Evolutionary conservation across 2,888 invertebrate genomes (phyloP).

Genomic region (Junonia oenone): DNA sequence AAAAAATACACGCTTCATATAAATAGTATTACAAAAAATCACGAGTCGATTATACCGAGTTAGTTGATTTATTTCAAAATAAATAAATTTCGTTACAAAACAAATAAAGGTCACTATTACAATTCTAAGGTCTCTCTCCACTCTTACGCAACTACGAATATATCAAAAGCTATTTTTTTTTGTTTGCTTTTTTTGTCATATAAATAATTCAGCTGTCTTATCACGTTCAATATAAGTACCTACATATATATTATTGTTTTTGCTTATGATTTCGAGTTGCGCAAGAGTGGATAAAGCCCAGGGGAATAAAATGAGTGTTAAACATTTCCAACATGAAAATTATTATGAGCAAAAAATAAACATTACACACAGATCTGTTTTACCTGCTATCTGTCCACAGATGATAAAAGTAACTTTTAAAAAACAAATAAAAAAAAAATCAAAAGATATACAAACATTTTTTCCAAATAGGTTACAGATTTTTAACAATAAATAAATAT

Average conservation of each 20-base stretch:
- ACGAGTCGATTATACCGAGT: neutral
- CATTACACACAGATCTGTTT: neutral
- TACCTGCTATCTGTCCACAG: neutral
- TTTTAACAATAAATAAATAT: neutral
- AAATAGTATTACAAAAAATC: slow-evolving; percentile 31
- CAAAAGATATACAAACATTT: neutral
- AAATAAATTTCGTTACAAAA: slow-evolving; percentile 57
- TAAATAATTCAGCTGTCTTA: neutral
- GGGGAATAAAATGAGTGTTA: neutral
- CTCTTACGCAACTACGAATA: slow-evolving; percentile 8
- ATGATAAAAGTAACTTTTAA: too few species aligned
- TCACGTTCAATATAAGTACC: neutral
- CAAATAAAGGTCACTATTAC: slow-evolving; percentile 74
- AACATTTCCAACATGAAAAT: neutral
- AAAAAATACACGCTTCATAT: slow-evolving; percentile 42
- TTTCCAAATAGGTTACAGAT: neutral
- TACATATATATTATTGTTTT: neutral
- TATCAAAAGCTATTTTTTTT: slow-evolving; percentile 6
- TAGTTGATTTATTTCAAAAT: slow-evolving; percentile 36
- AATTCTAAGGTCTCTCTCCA: slow-evolving; percentile 34
- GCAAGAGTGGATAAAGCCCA: neutral
- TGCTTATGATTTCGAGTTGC: neutral
- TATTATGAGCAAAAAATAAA: neutral
- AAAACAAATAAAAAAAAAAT: neutral
- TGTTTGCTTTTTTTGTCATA: neutral